Conservation (phyloP, 2,888 invertebrate genomes). For the Capitulum mitella region DNA sequence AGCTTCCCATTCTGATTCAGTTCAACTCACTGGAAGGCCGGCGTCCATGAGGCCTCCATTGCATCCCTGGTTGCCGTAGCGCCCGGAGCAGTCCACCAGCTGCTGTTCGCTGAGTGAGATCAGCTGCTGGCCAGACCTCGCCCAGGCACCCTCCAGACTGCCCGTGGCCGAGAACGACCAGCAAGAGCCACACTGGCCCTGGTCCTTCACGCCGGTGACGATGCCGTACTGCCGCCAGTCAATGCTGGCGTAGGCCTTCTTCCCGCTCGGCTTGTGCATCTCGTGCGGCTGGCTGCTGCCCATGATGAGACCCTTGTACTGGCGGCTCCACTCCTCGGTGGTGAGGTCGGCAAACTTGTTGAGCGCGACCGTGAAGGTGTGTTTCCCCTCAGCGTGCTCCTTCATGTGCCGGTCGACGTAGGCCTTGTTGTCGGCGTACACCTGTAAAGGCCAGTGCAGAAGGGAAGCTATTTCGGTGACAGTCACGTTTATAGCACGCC, state of each 20-base stretch:
- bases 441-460: not conserved
- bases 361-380: constrained; percentile 39
- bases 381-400: constrained; percentile 37
- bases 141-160: constrained; percentile 77
- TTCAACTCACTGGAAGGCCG: no score
- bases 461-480: no score
- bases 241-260: not conserved
- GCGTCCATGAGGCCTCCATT: constrained; percentile 76
- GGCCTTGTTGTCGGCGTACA: constrained; percentile 54
- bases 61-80: constrained; percentile 83
- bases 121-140: constrained; percentile 64
- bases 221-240: constrained; percentile 43
- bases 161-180: constrained; percentile 47
- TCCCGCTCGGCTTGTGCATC: not conserved
- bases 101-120: constrained; percentile 88
- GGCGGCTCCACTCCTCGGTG: constrained; percentile 66
- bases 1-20: no score
- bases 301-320: constrained; percentile 60
- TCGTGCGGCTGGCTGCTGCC: not conserved
- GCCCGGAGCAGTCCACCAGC: constrained; percentile 73
- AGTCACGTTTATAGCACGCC: no score
- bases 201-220: constrained; percentile 43
- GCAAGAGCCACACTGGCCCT: constrained; percentile 49
- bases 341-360: constrained; percentile 79
- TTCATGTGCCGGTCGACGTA: constrained; percentile 74